phyloP scores from a whole-genome alignment of 2,888 invertebrate genomes.

The Lasioglossum zephyrum region DNA sequence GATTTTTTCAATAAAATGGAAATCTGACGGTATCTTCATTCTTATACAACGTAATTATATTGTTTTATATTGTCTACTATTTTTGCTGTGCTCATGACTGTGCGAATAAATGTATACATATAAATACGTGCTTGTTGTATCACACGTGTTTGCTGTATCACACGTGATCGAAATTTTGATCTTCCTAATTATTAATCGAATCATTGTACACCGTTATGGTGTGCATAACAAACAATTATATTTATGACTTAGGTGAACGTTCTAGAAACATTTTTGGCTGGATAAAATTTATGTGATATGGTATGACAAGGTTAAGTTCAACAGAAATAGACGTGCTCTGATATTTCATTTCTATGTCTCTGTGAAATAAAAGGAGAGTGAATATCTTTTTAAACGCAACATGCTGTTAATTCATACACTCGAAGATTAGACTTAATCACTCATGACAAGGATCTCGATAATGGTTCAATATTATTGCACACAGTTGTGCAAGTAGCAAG shows the following conservation, averaged over 20 bases:
- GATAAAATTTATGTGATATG: not conserved
- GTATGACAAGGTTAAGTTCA: constrained; percentile 31
- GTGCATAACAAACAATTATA: not conserved
- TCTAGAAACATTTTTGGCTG: not conserved
- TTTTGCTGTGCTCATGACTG: not conserved
- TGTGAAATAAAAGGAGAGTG: not conserved
- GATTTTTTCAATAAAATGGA: not conserved
- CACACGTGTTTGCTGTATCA: not conserved
- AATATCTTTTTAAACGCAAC: not conserved
- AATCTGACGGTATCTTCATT: not conserved
- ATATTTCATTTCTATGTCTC: not conserved
- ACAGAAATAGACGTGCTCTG: not conserved
- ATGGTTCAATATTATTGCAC: not conserved
- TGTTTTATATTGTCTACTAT: not conserved
- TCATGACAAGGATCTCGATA: not conserved
- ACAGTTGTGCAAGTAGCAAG: not conserved
- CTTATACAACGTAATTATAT: not conserved
- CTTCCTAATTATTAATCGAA: not conserved
- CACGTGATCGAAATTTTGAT: not conserved
- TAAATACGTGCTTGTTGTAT: not conserved
- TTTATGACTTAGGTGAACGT: not conserved
- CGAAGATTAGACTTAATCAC: not conserved
- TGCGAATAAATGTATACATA: not conserved
- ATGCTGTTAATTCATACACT: not conserved
- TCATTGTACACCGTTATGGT: not conserved